Evolutionary conservation across 1,140 invertebrate genomes (phyloP), one percentile per base, ranked within the genome.

Genomic region (Potamilus streckersoni): DNA sequence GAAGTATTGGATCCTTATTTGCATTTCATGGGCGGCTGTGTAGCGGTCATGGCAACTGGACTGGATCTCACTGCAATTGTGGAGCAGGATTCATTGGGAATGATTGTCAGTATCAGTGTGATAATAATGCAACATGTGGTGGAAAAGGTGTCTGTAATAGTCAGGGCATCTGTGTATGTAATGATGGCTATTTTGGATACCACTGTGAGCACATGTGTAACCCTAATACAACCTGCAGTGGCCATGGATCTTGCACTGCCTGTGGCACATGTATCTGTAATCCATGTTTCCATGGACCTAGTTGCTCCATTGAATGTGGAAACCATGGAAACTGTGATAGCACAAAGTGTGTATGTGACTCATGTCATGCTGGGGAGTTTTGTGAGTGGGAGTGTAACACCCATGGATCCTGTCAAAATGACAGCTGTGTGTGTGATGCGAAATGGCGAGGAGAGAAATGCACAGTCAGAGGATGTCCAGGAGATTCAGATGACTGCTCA

Each of bases 301-400:
- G 82, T 57, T 86, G 85, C 60, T 82, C 82, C 2, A 60, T 66
- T 8, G 75, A 78, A 62, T 86, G 85, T 73, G 73, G 79, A 56
- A 84, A 83, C 20, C 78, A 78, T 55, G 85, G 85, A 14, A 56
- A 71, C 49, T 86, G 85, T 71, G 70, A 74, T 49, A 71, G 71
- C 31, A 80, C 71, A 62, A 65, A 83, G 69, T 86, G 85, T 78
- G 58, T 79, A 5, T 86, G 85, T 79, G 81, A 84, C 71, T 69
- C 60, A 27, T 86, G 85, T 67, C 74, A 84, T 64, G 68, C 83
- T 66, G 85, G 85, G 23, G 68, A 78, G 19, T 80, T 80, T 57
- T 86, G 85, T 73, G 76, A 83, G 65, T 85, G 82, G 5, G 80
- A 81, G 68, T 86, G 85, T 79, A 84, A 84, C 60, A 78, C 61